Percentiles rank a stretch among this genome's conserved stretches.
phyloP scores from a whole-genome alignment of 2,797 vertebrate species.

The Hippopotamyrus pictus region DNA sequence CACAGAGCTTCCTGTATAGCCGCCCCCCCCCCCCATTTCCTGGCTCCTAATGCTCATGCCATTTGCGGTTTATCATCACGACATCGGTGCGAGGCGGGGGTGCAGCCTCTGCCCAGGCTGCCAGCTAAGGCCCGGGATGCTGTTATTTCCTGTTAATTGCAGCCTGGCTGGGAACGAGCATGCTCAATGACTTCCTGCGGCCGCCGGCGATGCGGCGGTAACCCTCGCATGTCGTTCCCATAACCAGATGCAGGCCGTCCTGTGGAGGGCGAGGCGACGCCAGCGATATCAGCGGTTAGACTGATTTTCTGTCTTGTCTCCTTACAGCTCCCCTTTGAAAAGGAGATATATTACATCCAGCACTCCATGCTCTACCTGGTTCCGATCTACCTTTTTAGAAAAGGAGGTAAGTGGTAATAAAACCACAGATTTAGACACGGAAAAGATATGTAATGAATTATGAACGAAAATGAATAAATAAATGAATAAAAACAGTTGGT shows the following conservation, averaged over 20 bases:
- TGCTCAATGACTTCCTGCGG: background rate
- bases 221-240: background rate
- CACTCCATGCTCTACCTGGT: conserved; percentile 95
- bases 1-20: background rate
- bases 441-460: background rate
- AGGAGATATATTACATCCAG: conserved; percentile 96
- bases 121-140: background rate
- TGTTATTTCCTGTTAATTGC: background rate
- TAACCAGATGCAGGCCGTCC: background rate
- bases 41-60: background rate
- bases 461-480: background rate
- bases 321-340: conserved; percentile 87
- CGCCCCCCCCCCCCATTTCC: background rate
- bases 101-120: background rate
- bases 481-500: background rate
- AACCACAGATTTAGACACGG: background rate
- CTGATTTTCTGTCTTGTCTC: background rate
- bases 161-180: background rate
- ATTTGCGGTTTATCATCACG: background rate
- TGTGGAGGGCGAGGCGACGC: background rate
- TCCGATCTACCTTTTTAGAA: conserved; percentile 88
- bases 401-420: conserved; percentile 77
- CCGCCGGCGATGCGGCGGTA: background rate
- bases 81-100: background rate
- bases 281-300: background rate